phyloP scores from a whole-genome alignment of 2,113 vertebrate genomes.

The Thamnophis sirtalis region DNA sequence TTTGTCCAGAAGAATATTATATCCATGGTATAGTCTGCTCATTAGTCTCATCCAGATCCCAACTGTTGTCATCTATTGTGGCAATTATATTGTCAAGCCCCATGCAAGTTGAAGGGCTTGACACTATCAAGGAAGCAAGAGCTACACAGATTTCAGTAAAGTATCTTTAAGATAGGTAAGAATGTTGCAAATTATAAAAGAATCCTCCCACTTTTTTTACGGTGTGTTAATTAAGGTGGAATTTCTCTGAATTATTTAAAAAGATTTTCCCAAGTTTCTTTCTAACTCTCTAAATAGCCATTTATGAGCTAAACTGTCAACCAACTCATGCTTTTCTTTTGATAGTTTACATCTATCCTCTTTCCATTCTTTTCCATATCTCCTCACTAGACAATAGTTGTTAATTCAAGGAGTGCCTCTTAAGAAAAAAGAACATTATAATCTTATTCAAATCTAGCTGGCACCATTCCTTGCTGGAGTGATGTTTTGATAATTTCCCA shows the following conservation, averaged over 20 bases:
- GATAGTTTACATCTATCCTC: neutral
- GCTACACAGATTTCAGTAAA: neutral
- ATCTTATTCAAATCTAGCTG: neutral
- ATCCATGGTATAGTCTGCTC: neutral
- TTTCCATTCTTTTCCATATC: neutral
- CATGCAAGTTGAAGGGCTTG: neutral
- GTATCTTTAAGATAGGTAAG: neutral
- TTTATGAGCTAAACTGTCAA: neutral
- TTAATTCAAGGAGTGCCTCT: neutral
- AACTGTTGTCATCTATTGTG: neutral
- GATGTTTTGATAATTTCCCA: neutral
- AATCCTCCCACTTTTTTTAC: neutral
- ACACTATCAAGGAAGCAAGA: neutral
- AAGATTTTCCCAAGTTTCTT: neutral
- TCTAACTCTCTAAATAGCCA: neutral
- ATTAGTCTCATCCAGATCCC: neutral
- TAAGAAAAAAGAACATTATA: neutral
- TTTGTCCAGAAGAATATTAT: neutral
- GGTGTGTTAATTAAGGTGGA: neutral
- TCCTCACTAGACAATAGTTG: neutral
- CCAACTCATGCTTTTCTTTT: neutral
- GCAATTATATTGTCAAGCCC: neutral
- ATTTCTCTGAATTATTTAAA: neutral
- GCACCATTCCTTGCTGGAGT: neutral
- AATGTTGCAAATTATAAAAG: neutral